Base-by-base conservation (phyloP, 2,113 vertebrate species). In the Cromileptes altivelis region DNA sequence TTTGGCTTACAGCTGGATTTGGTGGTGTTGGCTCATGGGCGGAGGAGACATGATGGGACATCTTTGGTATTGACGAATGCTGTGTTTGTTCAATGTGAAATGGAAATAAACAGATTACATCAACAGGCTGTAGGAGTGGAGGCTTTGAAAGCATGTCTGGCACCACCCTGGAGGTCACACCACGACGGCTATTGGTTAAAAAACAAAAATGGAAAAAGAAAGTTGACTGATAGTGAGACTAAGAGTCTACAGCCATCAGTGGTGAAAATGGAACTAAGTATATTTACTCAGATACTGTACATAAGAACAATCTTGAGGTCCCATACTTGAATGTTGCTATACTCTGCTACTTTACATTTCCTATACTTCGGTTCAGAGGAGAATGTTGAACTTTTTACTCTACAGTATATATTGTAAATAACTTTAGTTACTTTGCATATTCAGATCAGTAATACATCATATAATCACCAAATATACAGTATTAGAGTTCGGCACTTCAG, bases 31-130 rank as follows among this genome's bases (percentile, higher is more conserved):
- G 53, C 21, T 6, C 5, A 55, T n/a, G 85, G 85, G 80, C 0
- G 52, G 79, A 88, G 23, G 70, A 86, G 84, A 82, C 82, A 7
- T 55, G 84, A 85, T 47, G 85, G 87, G 78, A 61, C 63, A 52
- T 71, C 30, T 27, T 75, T 68, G 56, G 53, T 63, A 55, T 81
- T 55, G 81, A 58, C 49, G 13, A 45, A 42, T 27, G 77, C 67
- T 69, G 47, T 33, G 82, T 80, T 84, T 72, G 72, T 60, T 86
- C 52, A 69, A 19, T 49, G 37, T 45, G 71, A 80, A 52, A 76
- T 70, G 30, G 67, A 76, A 88, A 73, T 64, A 89, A 89, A 81
- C 72, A 77, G 65, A 87, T 88, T 81, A 80, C 75, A 68, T 84
- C 70, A 88, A 23, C 45, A 40, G 40, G 70, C 33, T 70, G 53